Base-by-base conservation (phyloP, 2,888 invertebrate species). In the Pandemis cinnamomeana region DNA sequence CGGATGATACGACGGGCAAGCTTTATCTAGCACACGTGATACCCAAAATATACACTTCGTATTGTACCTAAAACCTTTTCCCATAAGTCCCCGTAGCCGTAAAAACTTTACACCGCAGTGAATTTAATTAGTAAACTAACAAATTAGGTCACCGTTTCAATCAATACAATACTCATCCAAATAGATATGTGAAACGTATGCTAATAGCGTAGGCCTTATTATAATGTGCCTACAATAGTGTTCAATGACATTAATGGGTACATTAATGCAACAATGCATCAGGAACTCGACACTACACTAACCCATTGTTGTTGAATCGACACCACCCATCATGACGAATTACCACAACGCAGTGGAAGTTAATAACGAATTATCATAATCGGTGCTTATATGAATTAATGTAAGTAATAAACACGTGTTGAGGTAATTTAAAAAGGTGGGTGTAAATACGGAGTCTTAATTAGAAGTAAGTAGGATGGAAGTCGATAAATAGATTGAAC, bases 211-310 rank as follows among this genome's bases (percentile, higher is more conserved):
- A 69, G 55, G 41, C 71, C 67, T 74, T 70, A 61, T 70, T 64
- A 61, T 42, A 55, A 63, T 58, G 55, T 63, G 36, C 53, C 66
- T 70, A 74, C 74, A 74, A 74, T 74, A 42, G 71, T 46, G 66
- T 62, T 51, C 67, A 42, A 74, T 60, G 66, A 66, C 74, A 74
- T 71, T 74, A 70, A 73, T 66, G 70, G 67, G 42, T 53, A 68
- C 61, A 61, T 74, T 71, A 71, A 53, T 67, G 62, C 67, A 71
- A 74, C 74, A 71, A 74, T 74, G 74, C 74, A 74, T 62, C 70
- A 74, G 71, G 74, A 74, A 74, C 70, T 74, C 68, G 13, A 58
- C 62, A 70, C 27, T 68, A 64, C 53, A 51, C 44, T 72, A 63
- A 68, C 63, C 67, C 41, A 74, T 74, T 67, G 71, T 73, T 41